Evolutionary conservation across 1,140 invertebrate species (phyloP).

Genomic region (Papilio polyxenes): DNA sequence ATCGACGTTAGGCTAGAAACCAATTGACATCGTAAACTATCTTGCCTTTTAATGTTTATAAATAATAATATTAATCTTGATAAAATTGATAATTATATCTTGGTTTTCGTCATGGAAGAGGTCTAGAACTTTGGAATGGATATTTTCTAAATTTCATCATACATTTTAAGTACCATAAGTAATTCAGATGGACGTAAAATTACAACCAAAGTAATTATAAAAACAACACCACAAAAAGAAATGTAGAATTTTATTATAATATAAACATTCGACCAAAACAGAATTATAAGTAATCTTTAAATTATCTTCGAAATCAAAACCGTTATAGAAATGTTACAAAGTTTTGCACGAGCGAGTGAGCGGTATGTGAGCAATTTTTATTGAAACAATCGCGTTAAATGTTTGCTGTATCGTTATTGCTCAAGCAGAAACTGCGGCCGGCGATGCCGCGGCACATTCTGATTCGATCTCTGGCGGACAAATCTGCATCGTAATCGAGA

Average conservation of each 20-base stretch:
- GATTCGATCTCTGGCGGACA: not conserved
- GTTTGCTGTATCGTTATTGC: not conserved
- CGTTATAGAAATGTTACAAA: constrained; percentile 11
- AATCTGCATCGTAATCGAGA: not conserved
- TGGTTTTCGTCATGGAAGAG: not conserved
- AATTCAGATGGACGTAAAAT: too few relatives aligned
- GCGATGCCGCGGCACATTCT: not conserved
- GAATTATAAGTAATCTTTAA: not conserved
- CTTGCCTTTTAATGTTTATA: not conserved
- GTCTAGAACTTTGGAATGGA: not conserved
- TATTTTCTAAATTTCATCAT: too few relatives aligned
- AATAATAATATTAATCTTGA: not conserved
- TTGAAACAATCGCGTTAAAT: constrained; percentile 2
- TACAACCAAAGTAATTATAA: too few relatives aligned
- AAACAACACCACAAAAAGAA: not conserved
- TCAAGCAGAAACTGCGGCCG: not conserved
- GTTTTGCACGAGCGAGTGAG: not conserved
- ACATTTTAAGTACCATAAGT: too few relatives aligned
- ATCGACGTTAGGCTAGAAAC: not conserved
- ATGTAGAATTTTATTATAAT: not conserved
- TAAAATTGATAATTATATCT: not conserved
- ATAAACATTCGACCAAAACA: not conserved
- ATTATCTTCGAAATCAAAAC: not conserved
- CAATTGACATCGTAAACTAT: not conserved
- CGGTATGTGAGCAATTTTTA: not conserved